phyloP scores from a whole-genome alignment of 92 coral and sea anemone species.

The Siderastrea siderea region DNA sequence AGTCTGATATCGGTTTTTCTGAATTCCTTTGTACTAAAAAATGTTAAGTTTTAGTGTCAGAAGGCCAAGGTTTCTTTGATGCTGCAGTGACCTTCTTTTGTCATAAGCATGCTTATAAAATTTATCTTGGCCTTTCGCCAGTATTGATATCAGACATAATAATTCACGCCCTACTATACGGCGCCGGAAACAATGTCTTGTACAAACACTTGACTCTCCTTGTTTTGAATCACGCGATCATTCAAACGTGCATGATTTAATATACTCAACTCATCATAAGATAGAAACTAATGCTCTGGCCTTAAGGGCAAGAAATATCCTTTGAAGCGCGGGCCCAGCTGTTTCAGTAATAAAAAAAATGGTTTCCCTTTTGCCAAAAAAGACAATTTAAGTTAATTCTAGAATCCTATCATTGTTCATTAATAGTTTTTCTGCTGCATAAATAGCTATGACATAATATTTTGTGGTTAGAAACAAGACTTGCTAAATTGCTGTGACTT shows the following conservation, averaged over 20 bases:
- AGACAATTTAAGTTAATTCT: neutral
- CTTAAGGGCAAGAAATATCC: too few relatives aligned
- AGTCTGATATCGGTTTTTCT: neutral
- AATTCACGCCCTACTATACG: neutral
- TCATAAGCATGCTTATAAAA: neutral
- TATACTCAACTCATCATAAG: too few relatives aligned
- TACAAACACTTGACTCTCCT: neutral
- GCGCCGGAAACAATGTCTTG: conserved; percentile 6
- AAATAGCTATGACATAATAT: neutral
- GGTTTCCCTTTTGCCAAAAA: too few relatives aligned
- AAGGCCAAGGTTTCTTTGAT: neutral
- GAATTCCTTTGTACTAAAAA: neutral
- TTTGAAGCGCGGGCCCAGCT: neutral
- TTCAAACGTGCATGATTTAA: too few relatives aligned
- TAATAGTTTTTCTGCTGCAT: too few relatives aligned
- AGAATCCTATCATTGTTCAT: neutral
- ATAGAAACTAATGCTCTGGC: neutral
- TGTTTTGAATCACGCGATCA: conserved; percentile 21
- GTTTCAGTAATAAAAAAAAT: neutral
- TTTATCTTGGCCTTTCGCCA: conserved; percentile 11
- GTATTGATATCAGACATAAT: conserved; percentile 12
- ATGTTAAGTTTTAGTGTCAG: neutral
- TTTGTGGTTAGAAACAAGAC: neutral
- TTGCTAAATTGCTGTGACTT: neutral
- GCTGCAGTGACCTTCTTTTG: neutral